These are phyloP conservation scores for Bos javanicus DNA, from an alignment of 2,113 vertebrate genomes.

Conservation along the genomic window DNA sequence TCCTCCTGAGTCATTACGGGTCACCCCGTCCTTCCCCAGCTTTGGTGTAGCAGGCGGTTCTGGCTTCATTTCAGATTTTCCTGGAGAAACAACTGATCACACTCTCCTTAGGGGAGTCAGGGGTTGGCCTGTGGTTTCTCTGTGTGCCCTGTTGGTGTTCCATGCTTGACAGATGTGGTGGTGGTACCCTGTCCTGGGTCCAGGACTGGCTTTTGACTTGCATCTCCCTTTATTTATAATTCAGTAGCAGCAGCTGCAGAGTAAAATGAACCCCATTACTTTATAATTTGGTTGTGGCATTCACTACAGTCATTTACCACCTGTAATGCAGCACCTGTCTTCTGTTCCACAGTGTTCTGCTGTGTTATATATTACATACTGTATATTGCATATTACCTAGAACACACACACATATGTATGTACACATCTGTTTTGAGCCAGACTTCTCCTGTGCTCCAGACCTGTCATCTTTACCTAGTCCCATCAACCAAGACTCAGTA, in stretches of 20 bases:
- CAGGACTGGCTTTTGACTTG: neutral
- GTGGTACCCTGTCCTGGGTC: neutral
- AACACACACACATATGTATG: neutral
- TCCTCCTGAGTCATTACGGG: neutral
- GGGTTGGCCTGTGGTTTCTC: neutral
- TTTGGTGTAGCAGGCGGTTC: neutral
- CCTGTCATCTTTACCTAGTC: neutral
- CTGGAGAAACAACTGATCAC: neutral
- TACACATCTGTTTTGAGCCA: neutral
- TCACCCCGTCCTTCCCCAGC: neutral
- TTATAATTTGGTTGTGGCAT: neutral
- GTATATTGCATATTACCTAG: neutral
- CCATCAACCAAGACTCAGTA: neutral
- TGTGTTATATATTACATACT: neutral
- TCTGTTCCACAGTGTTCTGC: neutral
- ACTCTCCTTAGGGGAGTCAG: neutral
- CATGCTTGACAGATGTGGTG: neutral
- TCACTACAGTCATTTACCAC: neutral
- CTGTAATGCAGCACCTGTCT: neutral
- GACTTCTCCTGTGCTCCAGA: neutral
- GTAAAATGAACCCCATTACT: neutral
- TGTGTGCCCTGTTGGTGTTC: neutral
- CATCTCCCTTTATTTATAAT: neutral
- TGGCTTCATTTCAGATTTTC: neutral
- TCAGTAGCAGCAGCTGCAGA: neutral